These are phyloP conservation scores for Hippocampus abdominalis DNA, from an alignment of 2,113 vertebrate genomes.

Conservation along the genomic window DNA sequence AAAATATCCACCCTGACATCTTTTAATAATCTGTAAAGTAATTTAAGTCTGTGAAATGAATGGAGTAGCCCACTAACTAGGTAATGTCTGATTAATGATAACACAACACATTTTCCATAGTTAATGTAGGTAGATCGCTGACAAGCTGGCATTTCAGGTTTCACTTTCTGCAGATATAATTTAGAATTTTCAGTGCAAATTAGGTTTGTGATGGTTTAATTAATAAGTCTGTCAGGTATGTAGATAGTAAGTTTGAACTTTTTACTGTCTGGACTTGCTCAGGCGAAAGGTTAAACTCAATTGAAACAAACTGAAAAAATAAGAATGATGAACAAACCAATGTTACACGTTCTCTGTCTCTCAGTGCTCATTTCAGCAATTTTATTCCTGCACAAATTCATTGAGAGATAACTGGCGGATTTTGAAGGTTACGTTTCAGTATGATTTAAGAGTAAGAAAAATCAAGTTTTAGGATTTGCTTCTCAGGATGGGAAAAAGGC, in stretches of 20 bases:
- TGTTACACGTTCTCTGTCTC: conserved; percentile 12
- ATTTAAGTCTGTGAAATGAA: background rate
- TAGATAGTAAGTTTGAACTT: background rate
- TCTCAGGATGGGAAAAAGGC: conserved; percentile 73
- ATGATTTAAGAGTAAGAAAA: background rate
- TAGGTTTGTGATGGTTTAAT: background rate
- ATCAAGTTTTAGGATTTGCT: conserved; percentile 57
- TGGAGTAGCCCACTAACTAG: background rate
- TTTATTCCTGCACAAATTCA: background rate
- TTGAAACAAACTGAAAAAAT: background rate
- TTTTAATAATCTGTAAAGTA: background rate
- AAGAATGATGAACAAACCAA: background rate
- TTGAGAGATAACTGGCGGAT: background rate
- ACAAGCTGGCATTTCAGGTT: background rate
- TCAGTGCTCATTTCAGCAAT: background rate
- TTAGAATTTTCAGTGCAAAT: background rate
- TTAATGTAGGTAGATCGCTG: background rate
- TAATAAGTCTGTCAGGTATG: background rate
- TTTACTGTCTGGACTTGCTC: background rate
- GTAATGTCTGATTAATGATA: background rate
- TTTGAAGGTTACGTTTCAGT: conserved; percentile 8
- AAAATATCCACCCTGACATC: background rate
- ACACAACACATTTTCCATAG: background rate
- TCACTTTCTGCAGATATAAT: background rate
- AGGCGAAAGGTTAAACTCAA: background rate